A percentile compares a stretch with the other conserved stretches of the same genome.
Conservation (phyloP, 2,888 invertebrate species). For the Tipula vernalis region DNA sequence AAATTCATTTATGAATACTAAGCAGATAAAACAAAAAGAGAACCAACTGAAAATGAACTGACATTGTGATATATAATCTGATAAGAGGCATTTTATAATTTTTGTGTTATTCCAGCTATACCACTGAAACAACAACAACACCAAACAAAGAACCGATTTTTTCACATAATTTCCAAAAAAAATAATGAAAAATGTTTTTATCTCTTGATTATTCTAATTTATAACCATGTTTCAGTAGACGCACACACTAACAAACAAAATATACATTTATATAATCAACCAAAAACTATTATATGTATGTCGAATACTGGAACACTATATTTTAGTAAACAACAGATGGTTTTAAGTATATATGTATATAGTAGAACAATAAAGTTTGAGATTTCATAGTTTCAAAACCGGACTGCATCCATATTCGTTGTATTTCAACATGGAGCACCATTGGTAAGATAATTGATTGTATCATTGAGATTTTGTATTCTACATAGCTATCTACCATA, state of each 20-base stretch:
- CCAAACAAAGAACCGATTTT: neutral
- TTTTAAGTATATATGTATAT: neutral
- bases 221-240: neutral
- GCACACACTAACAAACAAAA: neutral
- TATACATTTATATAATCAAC: neutral
- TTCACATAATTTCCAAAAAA: neutral
- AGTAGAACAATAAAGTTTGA: neutral
- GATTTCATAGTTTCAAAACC: neutral
- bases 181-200: neutral
- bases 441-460: neutral
- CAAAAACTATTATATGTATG: neutral
- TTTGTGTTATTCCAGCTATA: neutral
- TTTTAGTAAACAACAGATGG: neutral
- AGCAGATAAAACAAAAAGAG: neutral
- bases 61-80: neutral
- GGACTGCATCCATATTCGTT: no score
- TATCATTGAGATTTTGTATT: neutral
- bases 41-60: neutral
- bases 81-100: neutral
- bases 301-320: neutral
- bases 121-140: neutral
- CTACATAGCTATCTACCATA: neutral
- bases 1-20: neutral
- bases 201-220: constrained; percentile 4
- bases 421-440: neutral